phyloP scores from a whole-genome alignment of 2,797 vertebrate species.

The Threskiornis aethiopicus region DNA sequence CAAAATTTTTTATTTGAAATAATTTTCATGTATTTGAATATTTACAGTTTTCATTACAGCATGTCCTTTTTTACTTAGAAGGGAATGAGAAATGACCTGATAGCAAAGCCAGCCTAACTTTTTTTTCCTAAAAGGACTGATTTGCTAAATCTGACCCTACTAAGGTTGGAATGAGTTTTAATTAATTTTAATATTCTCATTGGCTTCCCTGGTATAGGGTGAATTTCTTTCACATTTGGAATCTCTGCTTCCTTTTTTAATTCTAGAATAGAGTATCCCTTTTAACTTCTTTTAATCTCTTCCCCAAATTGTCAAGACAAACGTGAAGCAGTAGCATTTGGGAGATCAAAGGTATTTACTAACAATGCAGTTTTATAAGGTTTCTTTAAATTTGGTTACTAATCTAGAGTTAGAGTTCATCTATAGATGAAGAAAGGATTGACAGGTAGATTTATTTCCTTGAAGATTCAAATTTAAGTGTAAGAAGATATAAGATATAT shows the following conservation, averaged over 20 bases:
- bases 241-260: background rate
- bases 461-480: background rate
- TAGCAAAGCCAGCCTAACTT: background rate
- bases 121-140: background rate
- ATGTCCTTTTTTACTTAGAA: background rate
- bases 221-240: background rate
- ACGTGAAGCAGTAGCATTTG: background rate
- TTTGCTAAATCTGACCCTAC: background rate
- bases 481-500: background rate
- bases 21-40: background rate
- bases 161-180: background rate
- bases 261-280: background rate
- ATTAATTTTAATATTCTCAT: background rate
- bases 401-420: background rate
- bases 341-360: background rate
- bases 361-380: background rate
- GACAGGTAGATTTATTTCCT: background rate
- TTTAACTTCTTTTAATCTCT: background rate
- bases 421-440: background rate
- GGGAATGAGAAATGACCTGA: background rate
- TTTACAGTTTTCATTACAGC: background rate
- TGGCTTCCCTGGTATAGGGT: background rate
- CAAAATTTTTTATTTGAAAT: background rate
- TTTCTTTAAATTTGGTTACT: background rate
- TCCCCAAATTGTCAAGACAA: background rate